These are phyloP conservation scores for Catharus minimus DNA, from an alignment of 2,113 vertebrate genomes.

Conservation along the genomic window DNA sequence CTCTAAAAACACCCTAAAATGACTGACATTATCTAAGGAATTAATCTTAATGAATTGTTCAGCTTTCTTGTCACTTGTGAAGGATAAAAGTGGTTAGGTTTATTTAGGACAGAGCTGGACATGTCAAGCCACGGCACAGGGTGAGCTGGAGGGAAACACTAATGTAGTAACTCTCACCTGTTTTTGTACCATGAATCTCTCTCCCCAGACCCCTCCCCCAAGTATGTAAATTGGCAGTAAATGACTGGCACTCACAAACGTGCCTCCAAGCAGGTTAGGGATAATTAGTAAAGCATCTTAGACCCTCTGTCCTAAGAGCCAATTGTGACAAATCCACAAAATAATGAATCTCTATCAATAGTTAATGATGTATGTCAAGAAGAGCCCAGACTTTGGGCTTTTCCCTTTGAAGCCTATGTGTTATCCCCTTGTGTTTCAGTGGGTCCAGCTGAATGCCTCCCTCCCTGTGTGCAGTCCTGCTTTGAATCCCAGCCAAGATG, in stretches of 20 bases:
- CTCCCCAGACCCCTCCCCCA: background rate
- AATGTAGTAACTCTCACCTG: slow-evolving; percentile 27
- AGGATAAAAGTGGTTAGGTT: slow-evolving; percentile 46
- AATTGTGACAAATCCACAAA: slow-evolving; percentile 68
- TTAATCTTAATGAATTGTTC: slow-evolving; percentile 36
- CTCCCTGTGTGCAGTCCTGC: background rate
- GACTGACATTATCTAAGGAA: slow-evolving; percentile 10
- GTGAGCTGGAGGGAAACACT: slow-evolving; percentile 46
- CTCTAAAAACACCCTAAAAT: background rate
- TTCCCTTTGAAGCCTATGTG: slow-evolving; percentile 8
- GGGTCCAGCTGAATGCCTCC: slow-evolving; percentile 32
- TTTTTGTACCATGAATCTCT: slow-evolving; percentile 21
- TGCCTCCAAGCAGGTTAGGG: slow-evolving; percentile 69
- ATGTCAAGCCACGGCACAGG: slow-evolving; percentile 19
- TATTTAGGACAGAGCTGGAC: slow-evolving; percentile 60
- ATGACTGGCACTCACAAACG: slow-evolving; percentile 71
- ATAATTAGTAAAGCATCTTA: slow-evolving; percentile 72
- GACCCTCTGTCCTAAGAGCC: slow-evolving; percentile 65
- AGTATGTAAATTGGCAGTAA: slow-evolving; percentile 65
- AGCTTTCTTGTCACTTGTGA: slow-evolving; percentile 37
- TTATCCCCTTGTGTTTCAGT: slow-evolving; percentile 15
- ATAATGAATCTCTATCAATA: slow-evolving; percentile 70
- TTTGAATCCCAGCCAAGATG: slow-evolving; percentile 57
- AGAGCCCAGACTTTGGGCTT: background rate
- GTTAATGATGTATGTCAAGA: slow-evolving; percentile 60